These are phyloP conservation scores for Propithecus deckenii DNA, from an alignment of 2,797 vertebrate genomes.

Conservation along the genomic window DNA sequence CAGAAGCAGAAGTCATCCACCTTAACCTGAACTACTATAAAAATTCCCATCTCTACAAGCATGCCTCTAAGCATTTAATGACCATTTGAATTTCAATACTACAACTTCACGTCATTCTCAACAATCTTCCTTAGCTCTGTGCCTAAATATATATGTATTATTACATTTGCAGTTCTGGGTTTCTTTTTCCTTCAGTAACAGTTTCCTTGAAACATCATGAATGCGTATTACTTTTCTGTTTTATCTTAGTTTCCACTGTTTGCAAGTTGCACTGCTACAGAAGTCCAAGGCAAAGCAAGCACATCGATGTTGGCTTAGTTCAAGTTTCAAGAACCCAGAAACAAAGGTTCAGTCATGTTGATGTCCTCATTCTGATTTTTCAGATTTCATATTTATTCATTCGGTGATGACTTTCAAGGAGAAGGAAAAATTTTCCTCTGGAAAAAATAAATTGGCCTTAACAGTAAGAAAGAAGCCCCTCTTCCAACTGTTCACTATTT, in stretches of 20 bases:
- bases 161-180: background rate
- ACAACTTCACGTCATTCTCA: background rate
- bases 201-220: background rate
- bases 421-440: background rate
- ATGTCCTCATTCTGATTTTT: conserved; percentile 13
- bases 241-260: background rate
- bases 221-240: background rate
- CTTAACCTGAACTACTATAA: background rate
- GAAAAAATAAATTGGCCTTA: background rate
- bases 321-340: background rate
- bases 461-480: background rate
- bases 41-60: background rate
- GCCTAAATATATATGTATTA: background rate
- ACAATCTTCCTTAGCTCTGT: background rate
- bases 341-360: background rate
- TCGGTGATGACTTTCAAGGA: conserved; percentile 11
- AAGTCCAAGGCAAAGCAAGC: background rate
- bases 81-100: background rate
- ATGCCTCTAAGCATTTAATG: background rate
- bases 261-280: background rate
- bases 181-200: background rate
- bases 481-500: background rate
- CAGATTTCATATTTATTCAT: background rate
- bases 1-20: background rate
- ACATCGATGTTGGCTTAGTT: background rate